Percentiles rank a stretch among this genome's conserved stretches.
Conservation (phyloP, 2,113 vertebrate genomes). For the Phylloscopus trochilus region DNA sequence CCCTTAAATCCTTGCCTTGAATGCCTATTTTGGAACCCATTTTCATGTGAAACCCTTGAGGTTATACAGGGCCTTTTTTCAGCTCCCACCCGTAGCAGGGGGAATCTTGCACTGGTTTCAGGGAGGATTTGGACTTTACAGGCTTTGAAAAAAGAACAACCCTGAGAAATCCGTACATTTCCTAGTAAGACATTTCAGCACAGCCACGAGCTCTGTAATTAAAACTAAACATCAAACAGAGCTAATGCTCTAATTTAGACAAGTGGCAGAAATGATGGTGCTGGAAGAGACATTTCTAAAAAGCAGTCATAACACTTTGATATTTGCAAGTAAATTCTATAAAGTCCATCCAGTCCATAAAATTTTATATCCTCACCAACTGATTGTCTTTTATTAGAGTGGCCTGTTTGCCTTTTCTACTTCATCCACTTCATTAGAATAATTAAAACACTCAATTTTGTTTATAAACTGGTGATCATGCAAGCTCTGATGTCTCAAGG, state of each 20-base stretch:
- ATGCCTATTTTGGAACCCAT: background rate
- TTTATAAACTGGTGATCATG: background rate
- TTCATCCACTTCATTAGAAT: background rate
- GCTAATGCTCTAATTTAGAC: background rate
- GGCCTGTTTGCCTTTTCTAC: background rate
- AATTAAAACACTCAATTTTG: background rate
- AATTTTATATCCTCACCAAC: background rate
- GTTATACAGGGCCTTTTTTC: background rate
- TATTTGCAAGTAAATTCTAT: background rate
- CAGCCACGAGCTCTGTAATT: background rate
- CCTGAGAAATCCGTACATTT: background rate
- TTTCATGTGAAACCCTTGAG: background rate
- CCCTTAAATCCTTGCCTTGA: background rate
- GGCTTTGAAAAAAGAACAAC: background rate
- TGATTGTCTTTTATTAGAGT: background rate
- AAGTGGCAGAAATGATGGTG: background rate
- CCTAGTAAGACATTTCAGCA: background rate
- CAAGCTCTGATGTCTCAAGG: background rate
- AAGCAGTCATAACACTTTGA: background rate
- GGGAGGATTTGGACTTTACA: background rate
- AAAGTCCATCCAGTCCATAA: background rate
- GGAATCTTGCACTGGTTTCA: background rate
- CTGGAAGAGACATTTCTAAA: background rate
- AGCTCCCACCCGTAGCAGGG: accelerated
- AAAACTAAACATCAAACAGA: background rate